Evolutionary conservation across 1,140 invertebrate species (phyloP).

Genomic region (Gryon sp.): DNA sequence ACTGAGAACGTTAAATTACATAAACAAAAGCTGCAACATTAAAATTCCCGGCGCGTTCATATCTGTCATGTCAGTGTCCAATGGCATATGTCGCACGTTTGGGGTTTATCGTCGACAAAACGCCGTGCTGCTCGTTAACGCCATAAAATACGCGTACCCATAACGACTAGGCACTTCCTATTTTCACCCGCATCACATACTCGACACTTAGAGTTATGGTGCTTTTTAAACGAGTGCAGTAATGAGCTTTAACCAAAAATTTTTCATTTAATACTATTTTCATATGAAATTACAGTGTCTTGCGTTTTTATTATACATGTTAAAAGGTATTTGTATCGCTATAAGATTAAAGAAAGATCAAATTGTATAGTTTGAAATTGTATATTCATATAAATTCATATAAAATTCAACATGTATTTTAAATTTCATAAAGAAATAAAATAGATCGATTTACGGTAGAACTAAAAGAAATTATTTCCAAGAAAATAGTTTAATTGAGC

Average conservation of each 20-base stretch:
- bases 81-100: conserved; percentile 60
- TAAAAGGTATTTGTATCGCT: too few species aligned
- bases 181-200: conserved; percentile 48
- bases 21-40: conserved; percentile 37
- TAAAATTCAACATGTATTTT: too few species aligned
- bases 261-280: conserved; percentile 72
- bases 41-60: conserved; percentile 42
- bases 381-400: too few species aligned
- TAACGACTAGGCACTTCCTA: conserved; percentile 70
- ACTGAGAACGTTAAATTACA: conserved; percentile 27
- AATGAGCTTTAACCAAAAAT: conserved; percentile 69
- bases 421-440: too few species aligned
- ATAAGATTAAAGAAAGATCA: too few species aligned
- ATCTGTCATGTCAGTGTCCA: conserved; percentile 52
- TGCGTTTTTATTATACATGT: too few species aligned
- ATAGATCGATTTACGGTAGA: too few species aligned
- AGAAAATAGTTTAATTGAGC: too few species aligned
- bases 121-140: conserved; percentile 72
- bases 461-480: too few species aligned
- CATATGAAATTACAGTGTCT: neutral
- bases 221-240: conserved; percentile 72
- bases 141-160: conserved; percentile 74
- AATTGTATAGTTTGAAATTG: too few species aligned
- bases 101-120: conserved; percentile 75
- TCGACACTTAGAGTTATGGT: conserved; percentile 65